A percentile compares a stretch with the other conserved stretches of the same genome.
phyloP scores from a whole-genome alignment of 2,888 invertebrate species.

The Pedicia rivosa region DNA sequence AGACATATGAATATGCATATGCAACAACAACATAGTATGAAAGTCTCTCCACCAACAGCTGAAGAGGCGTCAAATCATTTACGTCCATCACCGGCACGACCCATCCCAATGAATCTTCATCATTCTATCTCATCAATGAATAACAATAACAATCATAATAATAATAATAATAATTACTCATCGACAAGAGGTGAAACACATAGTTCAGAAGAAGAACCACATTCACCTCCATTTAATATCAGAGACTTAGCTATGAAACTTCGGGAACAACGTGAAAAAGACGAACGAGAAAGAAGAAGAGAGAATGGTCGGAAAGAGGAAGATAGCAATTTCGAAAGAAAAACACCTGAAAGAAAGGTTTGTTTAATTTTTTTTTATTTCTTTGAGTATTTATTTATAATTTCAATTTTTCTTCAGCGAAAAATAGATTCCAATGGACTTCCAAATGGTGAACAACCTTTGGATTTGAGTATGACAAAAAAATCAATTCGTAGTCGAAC shows the following conservation, averaged over 20 bases:
- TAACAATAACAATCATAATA: not conserved
- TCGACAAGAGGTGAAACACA: slow-evolving; percentile 12
- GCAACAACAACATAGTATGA: slow-evolving; percentile 20
- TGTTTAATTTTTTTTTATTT: too few relatives aligned
- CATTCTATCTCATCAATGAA: slow-evolving; percentile 1
- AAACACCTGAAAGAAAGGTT: not conserved
- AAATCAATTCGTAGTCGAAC: slow-evolving; percentile 30
- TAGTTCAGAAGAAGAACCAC: slow-evolving; percentile 15
- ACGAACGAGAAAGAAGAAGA: not conserved
- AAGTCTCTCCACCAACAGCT: slow-evolving; percentile 48
- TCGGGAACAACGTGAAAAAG: not conserved
- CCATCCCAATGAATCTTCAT: slow-evolving; percentile 18
- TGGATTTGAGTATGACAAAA: slow-evolving; percentile 52
- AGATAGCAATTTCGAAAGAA: not conserved
- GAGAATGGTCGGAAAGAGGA: not conserved
- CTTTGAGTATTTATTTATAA: not conserved
- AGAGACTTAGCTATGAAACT: not conserved
- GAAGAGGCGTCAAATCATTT: slow-evolving; percentile 47
- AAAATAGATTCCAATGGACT: slow-evolving; percentile 10
- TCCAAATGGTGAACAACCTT: slow-evolving; percentile 42
- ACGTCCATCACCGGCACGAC: slow-evolving; percentile 48
- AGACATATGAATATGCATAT: not conserved
- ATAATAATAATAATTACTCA: slow-evolving; percentile 7
- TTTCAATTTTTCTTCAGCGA: not conserved
- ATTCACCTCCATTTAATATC: slow-evolving; percentile 11